Evolutionary conservation across 2,888 invertebrate genomes (phyloP).

Genomic region (Eilema caniola): DNA sequence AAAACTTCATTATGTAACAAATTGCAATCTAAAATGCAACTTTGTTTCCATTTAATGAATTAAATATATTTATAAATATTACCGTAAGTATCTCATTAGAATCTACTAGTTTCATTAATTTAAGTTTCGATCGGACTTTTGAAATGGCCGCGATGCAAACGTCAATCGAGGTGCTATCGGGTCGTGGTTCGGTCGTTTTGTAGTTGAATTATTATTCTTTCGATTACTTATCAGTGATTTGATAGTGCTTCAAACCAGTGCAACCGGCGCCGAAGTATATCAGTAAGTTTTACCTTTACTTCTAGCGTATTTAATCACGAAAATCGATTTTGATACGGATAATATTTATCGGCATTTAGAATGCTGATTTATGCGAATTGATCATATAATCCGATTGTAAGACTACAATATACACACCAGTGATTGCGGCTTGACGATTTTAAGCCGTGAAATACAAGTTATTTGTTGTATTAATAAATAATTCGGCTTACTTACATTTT

Average conservation of each 20-base stretch:
- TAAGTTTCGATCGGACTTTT: conserved; percentile 29
- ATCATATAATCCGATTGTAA: conserved; percentile 52
- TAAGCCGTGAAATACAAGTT: conserved; percentile 33
- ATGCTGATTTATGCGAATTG: conserved; percentile 53
- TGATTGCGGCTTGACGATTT: conserved; percentile 55
- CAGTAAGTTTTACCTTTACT: conserved; percentile 61
- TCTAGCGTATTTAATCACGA: conserved; percentile 39
- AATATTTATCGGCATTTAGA: conserved; percentile 54
- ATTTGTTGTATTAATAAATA: conserved; percentile 6
- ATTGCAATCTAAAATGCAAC: background rate
- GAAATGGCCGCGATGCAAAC: conserved; percentile 48
- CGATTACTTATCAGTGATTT: conserved; percentile 61
- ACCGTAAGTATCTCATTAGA: background rate
- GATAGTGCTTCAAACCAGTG: conserved; percentile 54
- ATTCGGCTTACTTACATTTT: background rate
- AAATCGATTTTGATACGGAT: conserved; percentile 29
- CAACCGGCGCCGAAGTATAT: conserved; percentile 53
- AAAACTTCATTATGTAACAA: background rate
- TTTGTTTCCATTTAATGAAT: background rate
- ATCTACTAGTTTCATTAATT: background rate
- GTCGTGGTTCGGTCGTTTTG: conserved; percentile 51
- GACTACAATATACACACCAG: conserved; percentile 39
- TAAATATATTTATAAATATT: background rate
- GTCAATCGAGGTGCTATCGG: conserved; percentile 57
- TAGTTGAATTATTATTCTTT: conserved; percentile 56